Evolutionary conservation across 2,113 vertebrate genomes (phyloP), one percentile per base, ranked within the genome.

Genomic region (Scatophagus argus): DNA sequence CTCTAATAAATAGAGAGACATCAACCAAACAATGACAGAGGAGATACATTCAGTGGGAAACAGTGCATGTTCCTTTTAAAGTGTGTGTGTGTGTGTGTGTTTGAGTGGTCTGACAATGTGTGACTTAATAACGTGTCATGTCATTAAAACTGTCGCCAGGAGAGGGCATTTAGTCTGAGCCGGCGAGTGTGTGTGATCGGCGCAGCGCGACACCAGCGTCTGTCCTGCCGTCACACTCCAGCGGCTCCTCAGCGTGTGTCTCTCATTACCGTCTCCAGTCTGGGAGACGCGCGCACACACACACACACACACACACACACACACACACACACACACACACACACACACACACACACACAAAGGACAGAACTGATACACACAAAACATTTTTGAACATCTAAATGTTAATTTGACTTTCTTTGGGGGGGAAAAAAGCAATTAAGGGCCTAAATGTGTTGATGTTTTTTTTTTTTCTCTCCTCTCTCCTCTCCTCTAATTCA

Each of bases 391-490:
- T 80, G 63, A 86, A 87, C 78, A 90, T 86, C 62, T 86, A 88
- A 92, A 91, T 89, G 82, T 91, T 90, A 85, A 93, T 92, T 88
- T 87, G 75, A 87, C 62, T 87, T 88, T 91, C 70, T 85, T 81
- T 76, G 44, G 63, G 56, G 67, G 67, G 66, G 67, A 4, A 27
- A 51, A 74, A 75, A 81, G 82, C 78, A 90, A 93, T 92, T 89
- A 88, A 74, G 74, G 61, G 8, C 46, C 49, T 74, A 75, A 87
- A 89, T 43, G 65, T 85, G 49, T 60, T 68, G 41, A 17, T 51
- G 31, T 70, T 27, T 73, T 62, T 81, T 55, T 49, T 55, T 49
- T 38, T 2, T 29, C 23, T 19, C 19, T 66, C 54, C 54, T 81
- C 54, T 62, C 74, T 64, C 27, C 59, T 27, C 11, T 81, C 55